These are phyloP conservation scores for Drosophila cognata DNA, from an alignment of 2,888 invertebrate species.

Conservation along the genomic window DNA sequence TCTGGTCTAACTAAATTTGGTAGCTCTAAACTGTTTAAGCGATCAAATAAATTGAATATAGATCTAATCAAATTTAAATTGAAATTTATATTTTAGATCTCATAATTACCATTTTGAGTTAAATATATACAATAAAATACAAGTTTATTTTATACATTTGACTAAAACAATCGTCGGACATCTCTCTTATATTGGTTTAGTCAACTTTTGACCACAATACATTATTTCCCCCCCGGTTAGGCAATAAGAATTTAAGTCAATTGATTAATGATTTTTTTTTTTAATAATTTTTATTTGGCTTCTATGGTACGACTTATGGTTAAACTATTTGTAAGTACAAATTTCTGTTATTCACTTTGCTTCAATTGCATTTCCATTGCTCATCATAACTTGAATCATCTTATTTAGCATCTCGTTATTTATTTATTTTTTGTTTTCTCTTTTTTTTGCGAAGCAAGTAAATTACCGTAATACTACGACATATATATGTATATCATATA, in stretches of 20 bases:
- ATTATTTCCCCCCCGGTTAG: background rate
- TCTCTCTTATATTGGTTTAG: too few species aligned
- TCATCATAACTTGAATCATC: slow-evolving; percentile 51
- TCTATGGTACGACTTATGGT: slow-evolving; percentile 78
- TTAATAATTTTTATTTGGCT: slow-evolving; percentile 80
- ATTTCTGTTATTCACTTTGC: slow-evolving; percentile 67
- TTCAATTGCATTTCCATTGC: slow-evolving; percentile 71
- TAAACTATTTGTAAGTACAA: slow-evolving; percentile 81
- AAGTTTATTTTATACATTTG: too few species aligned
- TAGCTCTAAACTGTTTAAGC: background rate
- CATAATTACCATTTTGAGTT: background rate
- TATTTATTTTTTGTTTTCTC: slow-evolving; percentile 11
- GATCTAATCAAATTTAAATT: background rate
- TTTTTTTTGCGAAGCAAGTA: slow-evolving; percentile 57
- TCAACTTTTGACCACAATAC: background rate
- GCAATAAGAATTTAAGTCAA: slow-evolving; percentile 7
- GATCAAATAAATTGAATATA: background rate
- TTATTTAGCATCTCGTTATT: slow-evolving; percentile 37
- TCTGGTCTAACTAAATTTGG: background rate
- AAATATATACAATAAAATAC: too few species aligned
- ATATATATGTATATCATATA: slow-evolving; percentile 52
- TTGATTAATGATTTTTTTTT: slow-evolving; percentile 38
- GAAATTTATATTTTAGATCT: background rate
- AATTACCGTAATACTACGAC: slow-evolving; percentile 66
- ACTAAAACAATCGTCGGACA: too few species aligned